Evolutionary conservation across 2,888 invertebrate species (phyloP).

Genomic region (Liposcelis brunnea): DNA sequence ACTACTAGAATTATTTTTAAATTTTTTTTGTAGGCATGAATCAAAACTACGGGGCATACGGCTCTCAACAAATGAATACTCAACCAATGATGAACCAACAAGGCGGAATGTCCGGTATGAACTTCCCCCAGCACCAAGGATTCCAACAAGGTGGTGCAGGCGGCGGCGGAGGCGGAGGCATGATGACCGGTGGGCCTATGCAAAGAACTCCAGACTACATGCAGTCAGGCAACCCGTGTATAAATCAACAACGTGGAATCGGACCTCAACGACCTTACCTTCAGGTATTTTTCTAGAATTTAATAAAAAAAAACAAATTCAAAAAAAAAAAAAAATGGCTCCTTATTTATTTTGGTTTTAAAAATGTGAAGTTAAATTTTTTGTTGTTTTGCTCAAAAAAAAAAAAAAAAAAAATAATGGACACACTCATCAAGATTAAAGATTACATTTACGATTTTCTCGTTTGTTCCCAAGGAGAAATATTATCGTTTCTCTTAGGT

Average conservation of each 20-base stretch:
- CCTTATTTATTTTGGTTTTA: too few species aligned
- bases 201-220: constrained; percentile 32
- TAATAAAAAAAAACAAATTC: too few species aligned
- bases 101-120: constrained; percentile 21
- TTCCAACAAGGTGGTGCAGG: constrained; percentile 24
- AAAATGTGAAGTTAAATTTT: too few species aligned
- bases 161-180: constrained; percentile 24
- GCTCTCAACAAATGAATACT: constrained; percentile 20
- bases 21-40: constrained; percentile 29
- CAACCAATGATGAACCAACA: constrained; percentile 20
- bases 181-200: constrained; percentile 37
- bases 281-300: constrained; percentile 16
- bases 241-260: constrained; percentile 16
- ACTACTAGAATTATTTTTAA: too few species aligned
- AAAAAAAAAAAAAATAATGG: too few species aligned
- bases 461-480: too few species aligned
- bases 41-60: constrained; percentile 45
- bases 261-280: constrained; percentile 18
- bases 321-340: too few species aligned
- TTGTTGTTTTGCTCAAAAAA: too few species aligned
- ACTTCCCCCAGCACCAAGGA: constrained; percentile 21
- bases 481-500: neutral
- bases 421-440: too few species aligned
- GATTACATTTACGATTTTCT: too few species aligned
- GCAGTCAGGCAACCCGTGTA: constrained; percentile 11